Percentiles rank a stretch among this genome's conserved stretches.
Conservation (phyloP, 1,140 invertebrate species). For the Formica exsecta region DNA sequence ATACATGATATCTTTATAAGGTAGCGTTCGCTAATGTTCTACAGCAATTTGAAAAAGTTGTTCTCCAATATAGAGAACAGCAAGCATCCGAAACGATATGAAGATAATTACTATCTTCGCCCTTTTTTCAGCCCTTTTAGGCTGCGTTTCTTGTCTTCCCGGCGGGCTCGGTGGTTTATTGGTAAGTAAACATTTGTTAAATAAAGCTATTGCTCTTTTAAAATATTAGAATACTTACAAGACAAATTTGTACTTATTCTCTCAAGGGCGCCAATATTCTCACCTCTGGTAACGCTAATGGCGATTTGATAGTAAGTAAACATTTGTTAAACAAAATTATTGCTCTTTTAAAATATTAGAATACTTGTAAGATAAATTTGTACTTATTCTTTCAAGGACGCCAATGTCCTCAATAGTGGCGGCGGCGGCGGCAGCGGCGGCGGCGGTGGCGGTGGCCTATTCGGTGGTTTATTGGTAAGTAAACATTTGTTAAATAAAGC, state of each 20-base stretch:
- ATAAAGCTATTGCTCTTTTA: not conserved
- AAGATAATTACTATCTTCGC: not conserved
- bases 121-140: not conserved
- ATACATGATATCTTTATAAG: constrained; percentile 3
- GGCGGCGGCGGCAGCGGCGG: no score
- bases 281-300: no score
- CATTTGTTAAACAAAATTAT: not conserved
- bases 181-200: not conserved
- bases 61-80: not conserved
- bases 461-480: not conserved
- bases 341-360: not conserved
- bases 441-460: no score
- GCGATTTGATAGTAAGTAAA: not conserved
- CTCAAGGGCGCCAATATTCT: no score
- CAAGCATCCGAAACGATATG: not conserved
- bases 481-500: not conserved
- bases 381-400: not conserved
- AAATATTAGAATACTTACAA: not conserved
- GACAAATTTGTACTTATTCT: not conserved
- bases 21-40: not conserved
- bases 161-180: not conserved
- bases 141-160: not conserved
- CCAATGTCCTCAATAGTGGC: no score
- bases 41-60: not conserved
- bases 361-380: not conserved